Percentiles rank a stretch among this genome's conserved stretches.
Evolutionary conservation across 2,113 vertebrate species (phyloP).

Genomic region (Zosterops pallidus): DNA sequence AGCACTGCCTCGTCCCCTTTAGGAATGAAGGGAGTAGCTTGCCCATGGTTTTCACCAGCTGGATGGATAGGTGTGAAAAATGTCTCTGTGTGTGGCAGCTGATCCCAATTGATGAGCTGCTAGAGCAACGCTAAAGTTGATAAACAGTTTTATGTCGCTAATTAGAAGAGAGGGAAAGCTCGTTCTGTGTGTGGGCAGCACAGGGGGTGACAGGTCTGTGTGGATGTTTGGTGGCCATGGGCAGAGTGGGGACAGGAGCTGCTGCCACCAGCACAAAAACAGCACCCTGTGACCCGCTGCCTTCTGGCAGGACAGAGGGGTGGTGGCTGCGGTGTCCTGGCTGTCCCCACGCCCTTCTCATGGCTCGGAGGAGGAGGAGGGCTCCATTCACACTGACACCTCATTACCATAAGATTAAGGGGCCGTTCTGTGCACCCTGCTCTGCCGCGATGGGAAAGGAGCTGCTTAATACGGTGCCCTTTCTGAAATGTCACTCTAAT

Average conservation of each 20-base stretch:
- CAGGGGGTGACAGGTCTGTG: not conserved
- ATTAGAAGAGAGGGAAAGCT: slow-evolving; percentile 44
- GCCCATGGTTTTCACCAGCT: slow-evolving; percentile 16
- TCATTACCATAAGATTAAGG: slow-evolving; percentile 84
- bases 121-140: slow-evolving; percentile 32
- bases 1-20: not conserved
- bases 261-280: not conserved
- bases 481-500: slow-evolving; percentile 90
- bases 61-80: slow-evolving; percentile 21
- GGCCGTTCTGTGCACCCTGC: slow-evolving; percentile 17
- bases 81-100: slow-evolving; percentile 8
- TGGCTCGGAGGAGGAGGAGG: not conserved
- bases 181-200: not conserved
- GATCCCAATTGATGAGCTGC: slow-evolving; percentile 53
- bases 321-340: not conserved
- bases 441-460: slow-evolving; percentile 52
- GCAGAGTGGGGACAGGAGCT: not conserved
- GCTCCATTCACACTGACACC: slow-evolving; percentile 65
- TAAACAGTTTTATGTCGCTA: slow-evolving; percentile 16
- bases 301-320: not conserved
- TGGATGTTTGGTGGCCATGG: not conserved
- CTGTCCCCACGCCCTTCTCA: not conserved
- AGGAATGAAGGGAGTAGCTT: not conserved
- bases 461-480: slow-evolving; percentile 84
- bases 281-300: not conserved